Evolutionary conservation across 2,888 invertebrate species (phyloP), one percentile per base, ranked within the genome.

Genomic region (Troides helena): DNA sequence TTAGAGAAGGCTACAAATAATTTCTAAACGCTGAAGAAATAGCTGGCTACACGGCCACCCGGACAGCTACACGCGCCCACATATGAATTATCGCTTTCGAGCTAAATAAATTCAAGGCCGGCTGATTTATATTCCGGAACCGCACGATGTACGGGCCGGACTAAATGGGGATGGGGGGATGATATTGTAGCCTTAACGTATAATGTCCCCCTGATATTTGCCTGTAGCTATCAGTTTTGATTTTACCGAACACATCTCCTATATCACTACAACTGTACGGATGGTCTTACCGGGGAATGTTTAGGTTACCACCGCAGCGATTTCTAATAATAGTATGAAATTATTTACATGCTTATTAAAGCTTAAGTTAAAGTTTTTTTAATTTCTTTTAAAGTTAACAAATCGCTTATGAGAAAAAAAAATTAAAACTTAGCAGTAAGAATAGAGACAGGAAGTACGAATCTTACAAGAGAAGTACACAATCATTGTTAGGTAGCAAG

Each of bases 91-190:
- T n/a, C 43, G 43, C n/a, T 39, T 61, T 61, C 14, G 43, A n/a
- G 43, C 36, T 62, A 62, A 21, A 62, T 62, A 62, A 39, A 39
- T 62, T 46, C 67, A 56, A 61, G 67, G 61, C 53, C 36, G 39
- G 17, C 67, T 67, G 67, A 67, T 67, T 67, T 67, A 67, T 67
- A 67, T 67, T 67, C 67, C 23, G 62, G 53, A 56, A 67, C 62
- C 61, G 61, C 67, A 36, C 67, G 43, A 67, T 56, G 53, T 67
- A 62, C 62, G 67, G 61, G 62, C 39, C 56, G 39, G 18, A 62
- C 67, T 53, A 56, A 62, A 62, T 60, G 61, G 60, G 60, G 30
- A 56, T 53, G 61, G 53, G 60, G 56, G 56, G 67, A 62, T 18
- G 56, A 53, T 53, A 53, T 53, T 53, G 53, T 53, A 17, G 53